Evolutionary conservation across 2,888 invertebrate genomes (phyloP).

Genomic region (Hedychridium roseum): DNA sequence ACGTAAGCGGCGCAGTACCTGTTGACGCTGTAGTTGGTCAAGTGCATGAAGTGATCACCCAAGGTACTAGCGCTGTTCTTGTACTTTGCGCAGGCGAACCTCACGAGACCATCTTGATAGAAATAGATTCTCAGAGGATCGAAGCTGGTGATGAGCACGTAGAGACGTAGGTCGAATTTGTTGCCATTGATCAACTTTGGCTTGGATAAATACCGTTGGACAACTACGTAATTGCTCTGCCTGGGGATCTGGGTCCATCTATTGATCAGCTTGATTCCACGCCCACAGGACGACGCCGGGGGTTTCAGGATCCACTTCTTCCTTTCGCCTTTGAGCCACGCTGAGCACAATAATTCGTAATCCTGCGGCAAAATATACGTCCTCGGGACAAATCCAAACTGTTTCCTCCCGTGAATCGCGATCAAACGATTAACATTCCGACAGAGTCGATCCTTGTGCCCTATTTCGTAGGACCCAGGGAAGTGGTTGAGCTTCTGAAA

Average conservation of each 20-base stretch:
- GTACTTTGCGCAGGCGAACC: conserved; percentile 92
- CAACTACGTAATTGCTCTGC: conserved; percentile 79
- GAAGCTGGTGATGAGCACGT: conserved; percentile 91
- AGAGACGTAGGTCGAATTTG: conserved; percentile 94
- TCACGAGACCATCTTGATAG: conserved; percentile 91
- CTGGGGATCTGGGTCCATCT: conserved; percentile 92
- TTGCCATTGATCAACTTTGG: conserved; percentile 89
- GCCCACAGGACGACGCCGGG: conserved; percentile 95
- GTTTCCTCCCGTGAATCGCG: conserved; percentile 66
- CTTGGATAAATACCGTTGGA: conserved; percentile 82
- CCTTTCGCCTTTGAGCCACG: conserved; percentile 71
- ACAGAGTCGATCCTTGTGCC: conserved; percentile 91
- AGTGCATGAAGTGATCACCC: conserved; percentile 85
- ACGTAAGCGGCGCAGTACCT: conserved; percentile 84
- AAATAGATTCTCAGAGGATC: conserved; percentile 92
- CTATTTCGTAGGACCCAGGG: conserved; percentile 95
- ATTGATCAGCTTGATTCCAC: conserved; percentile 91
- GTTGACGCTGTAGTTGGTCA: conserved; percentile 89
- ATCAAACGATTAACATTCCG: conserved; percentile 73
- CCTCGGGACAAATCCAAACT: conserved; percentile 89
- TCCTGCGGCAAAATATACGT: conserved; percentile 90
- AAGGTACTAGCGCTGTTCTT: conserved; percentile 76
- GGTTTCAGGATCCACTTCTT: conserved; percentile 96
- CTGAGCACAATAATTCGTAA: too few relatives aligned
- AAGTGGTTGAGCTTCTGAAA: conserved; percentile 96